These are phyloP conservation scores for Ceratosolen solmsi DNA, from an alignment of 1,140 invertebrate species.

Conservation along the genomic window DNA sequence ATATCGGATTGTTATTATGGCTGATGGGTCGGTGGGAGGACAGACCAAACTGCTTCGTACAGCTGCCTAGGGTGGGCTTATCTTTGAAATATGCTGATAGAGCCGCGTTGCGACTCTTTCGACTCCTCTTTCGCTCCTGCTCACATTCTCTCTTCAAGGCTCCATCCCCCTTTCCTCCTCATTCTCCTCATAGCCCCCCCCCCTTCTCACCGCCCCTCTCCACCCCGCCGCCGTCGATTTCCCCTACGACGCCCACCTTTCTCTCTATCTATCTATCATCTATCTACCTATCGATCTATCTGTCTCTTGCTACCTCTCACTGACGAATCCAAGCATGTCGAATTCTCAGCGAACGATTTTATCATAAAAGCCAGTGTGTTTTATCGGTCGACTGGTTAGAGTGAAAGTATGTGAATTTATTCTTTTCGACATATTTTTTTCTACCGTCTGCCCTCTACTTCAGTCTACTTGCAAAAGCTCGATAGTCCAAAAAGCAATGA, in stretches of 20 bases:
- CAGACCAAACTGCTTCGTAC: slow-evolving; percentile 42
- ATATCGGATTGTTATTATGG: slow-evolving; percentile 75
- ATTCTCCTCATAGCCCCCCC: neutral
- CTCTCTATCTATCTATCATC: neutral
- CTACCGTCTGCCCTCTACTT: too few species aligned
- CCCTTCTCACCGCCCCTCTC: too few species aligned
- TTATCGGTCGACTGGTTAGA: slow-evolving; percentile 31
- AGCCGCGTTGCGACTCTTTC: slow-evolving; percentile 52
- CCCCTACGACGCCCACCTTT: too few species aligned
- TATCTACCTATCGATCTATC: too few species aligned
- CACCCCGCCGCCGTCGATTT: too few species aligned
- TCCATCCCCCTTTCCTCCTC: neutral
- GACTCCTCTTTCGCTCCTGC: neutral
- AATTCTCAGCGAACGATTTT: neutral
- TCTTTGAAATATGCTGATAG: slow-evolving; percentile 74
- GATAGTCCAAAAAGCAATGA: too few species aligned
- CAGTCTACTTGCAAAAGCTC: too few species aligned
- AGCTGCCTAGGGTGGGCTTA: slow-evolving; percentile 63
- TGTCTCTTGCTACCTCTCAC: too few species aligned
- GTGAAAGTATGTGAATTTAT: neutral
- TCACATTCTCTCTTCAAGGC: too few species aligned
- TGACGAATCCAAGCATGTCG: too few species aligned
- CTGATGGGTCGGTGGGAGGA: slow-evolving; percentile 64
- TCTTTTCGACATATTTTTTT: neutral
- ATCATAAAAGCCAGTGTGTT: slow-evolving; percentile 32